A percentile compares a stretch with the other conserved stretches of the same genome.
Evolutionary conservation across 2,797 vertebrate genomes (phyloP).

Genomic region (Hydrophis major): DNA sequence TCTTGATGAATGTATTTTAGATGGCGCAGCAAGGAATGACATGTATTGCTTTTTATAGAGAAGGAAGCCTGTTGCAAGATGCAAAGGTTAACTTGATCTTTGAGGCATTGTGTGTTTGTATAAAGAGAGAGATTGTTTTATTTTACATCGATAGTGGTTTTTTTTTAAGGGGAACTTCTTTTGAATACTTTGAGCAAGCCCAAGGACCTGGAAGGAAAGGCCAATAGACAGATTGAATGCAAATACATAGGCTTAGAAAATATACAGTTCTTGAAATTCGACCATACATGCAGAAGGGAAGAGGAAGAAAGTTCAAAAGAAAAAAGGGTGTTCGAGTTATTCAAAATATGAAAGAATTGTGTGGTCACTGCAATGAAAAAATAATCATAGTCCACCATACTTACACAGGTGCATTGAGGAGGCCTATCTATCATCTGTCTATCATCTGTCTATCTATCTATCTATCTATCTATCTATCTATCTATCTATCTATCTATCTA

Average conservation of each 20-base stretch:
- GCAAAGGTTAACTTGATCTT: background rate
- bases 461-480: background rate
- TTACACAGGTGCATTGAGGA: background rate
- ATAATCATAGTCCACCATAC: background rate
- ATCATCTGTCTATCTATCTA: background rate
- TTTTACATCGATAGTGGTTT: background rate
- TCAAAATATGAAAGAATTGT: background rate
- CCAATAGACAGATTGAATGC: background rate
- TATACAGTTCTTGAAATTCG: background rate
- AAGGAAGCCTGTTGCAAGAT: conserved; percentile 27
- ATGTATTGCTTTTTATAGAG: background rate
- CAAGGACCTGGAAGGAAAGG: background rate
- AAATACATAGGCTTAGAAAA: background rate
- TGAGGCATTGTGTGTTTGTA: background rate
- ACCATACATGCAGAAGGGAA: background rate
- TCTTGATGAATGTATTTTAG: conserved; percentile 32
- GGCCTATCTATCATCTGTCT: background rate
- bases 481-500: background rate
- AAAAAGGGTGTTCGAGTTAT: background rate
- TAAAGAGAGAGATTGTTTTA: background rate
- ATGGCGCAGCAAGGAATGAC: conserved; percentile 3
- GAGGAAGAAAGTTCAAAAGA: background rate
- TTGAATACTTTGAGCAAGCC: background rate
- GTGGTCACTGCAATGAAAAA: fast-evolving
- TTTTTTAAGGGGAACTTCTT: background rate